phyloP scores from a whole-genome alignment of 2,113 vertebrate species.

The Stercorarius parasiticus region DNA sequence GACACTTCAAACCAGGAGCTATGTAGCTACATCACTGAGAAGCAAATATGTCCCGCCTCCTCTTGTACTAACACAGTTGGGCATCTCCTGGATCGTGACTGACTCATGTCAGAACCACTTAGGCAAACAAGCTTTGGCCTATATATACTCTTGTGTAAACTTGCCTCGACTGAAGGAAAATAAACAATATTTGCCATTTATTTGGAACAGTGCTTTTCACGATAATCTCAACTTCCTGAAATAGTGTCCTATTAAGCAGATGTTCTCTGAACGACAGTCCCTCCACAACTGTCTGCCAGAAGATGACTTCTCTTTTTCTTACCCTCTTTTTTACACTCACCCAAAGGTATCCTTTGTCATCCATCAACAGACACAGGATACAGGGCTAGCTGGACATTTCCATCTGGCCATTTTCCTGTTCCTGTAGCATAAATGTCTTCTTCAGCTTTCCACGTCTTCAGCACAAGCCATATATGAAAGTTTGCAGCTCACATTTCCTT shows the following conservation, averaged over 20 bases:
- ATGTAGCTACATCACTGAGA: not conserved
- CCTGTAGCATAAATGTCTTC: not conserved
- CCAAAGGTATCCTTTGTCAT: not conserved
- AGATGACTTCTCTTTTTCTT: not conserved
- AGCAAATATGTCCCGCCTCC: not conserved
- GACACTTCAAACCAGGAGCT: not conserved
- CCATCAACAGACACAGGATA: not conserved
- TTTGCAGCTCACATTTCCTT: not conserved
- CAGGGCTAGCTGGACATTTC: not conserved
- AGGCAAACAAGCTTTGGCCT: not conserved
- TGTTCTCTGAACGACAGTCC: not conserved
- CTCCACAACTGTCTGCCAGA: not conserved
- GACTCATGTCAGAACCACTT: not conserved
- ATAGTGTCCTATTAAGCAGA: not conserved
- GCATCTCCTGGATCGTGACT: not conserved
- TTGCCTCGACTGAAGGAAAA: not conserved
- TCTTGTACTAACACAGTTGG: not conserved
- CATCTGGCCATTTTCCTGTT: not conserved
- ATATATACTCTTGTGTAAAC: not conserved
- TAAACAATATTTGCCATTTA: not conserved
- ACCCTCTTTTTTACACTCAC: not conserved
- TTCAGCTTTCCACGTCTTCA: not conserved
- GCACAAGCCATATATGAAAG: not conserved
- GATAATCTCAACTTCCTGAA: not conserved
- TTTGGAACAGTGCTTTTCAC: not conserved